Conservation (phyloP, 23 tunicate species). For the Ciona savignyi region DNA sequence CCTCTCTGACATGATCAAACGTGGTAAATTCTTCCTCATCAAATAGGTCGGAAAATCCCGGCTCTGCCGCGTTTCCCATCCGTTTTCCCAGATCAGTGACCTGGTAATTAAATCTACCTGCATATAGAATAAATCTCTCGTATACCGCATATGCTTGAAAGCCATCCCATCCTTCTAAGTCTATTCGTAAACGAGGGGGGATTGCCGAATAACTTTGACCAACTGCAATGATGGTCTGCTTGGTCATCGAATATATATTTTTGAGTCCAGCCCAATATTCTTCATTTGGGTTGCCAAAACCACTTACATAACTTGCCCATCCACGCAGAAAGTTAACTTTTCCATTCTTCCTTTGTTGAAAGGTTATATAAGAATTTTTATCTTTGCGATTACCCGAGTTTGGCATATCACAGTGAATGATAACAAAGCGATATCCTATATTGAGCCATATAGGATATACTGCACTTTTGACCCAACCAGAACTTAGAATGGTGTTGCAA, state of each 20-base stretch:
- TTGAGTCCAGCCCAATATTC: slow-evolving; percentile 3
- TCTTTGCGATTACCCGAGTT: background rate
- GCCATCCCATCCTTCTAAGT: slow-evolving; percentile 8
- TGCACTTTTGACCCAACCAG: background rate
- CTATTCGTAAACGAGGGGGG: background rate
- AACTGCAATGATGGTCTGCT: background rate
- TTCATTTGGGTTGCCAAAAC: background rate
- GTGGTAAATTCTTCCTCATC: background rate
- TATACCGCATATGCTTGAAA: background rate
- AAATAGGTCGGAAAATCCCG: background rate
- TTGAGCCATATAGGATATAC: background rate
- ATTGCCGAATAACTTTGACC: background rate
- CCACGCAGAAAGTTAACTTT: background rate
- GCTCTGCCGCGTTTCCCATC: background rate
- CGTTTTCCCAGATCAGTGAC: background rate
- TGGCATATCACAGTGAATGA: background rate
- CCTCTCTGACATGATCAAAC: background rate
- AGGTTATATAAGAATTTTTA: background rate
- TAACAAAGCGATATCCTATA: background rate
- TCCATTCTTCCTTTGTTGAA: slow-evolving; percentile 3
- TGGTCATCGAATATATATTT: background rate
- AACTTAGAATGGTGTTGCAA: background rate
- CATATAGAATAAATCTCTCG: background rate
- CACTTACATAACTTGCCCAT: slow-evolving; percentile 1
- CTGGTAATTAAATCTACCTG: background rate